Evolutionary conservation across 1,140 invertebrate species (phyloP).

Genomic region (Harpegnathos saltator): DNA sequence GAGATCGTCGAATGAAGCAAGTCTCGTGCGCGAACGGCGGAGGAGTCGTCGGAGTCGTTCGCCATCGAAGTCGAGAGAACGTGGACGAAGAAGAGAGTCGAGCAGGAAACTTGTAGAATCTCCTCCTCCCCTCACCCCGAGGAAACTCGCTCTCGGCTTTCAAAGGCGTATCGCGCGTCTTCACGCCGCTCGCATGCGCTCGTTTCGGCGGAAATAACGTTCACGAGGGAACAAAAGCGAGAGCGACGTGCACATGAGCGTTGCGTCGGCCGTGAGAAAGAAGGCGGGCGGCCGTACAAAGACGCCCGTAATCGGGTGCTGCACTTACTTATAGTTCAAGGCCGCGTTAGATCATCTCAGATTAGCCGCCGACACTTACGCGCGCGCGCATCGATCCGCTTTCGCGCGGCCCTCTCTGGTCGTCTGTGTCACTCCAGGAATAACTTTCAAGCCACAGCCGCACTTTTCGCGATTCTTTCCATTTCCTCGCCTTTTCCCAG

Average conservation of each 20-base stretch:
- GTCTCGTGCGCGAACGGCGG: background rate
- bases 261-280: slow-evolving; percentile 50
- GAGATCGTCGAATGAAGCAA: background rate
- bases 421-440: background rate
- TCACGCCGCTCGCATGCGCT: background rate
- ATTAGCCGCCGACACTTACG: slow-evolving; percentile 47
- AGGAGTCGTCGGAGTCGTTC: background rate
- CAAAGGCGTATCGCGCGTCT: background rate
- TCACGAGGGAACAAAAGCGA: slow-evolving; percentile 4
- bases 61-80: background rate
- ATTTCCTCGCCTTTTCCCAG: too few species aligned
- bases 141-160: background rate
- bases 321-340: slow-evolving; percentile 57
- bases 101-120: background rate
- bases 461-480: too few species aligned
- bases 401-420: background rate
- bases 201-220: slow-evolving; percentile 50
- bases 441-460: background rate
- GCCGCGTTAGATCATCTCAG: slow-evolving; percentile 47
- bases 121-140: background rate
- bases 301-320: slow-evolving; percentile 41
- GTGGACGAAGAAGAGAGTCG: too few species aligned
- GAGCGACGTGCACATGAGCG: background rate
- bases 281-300: slow-evolving; percentile 31
- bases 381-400: slow-evolving; percentile 34